A percentile compares a stretch with the other conserved stretches of the same genome.
phyloP scores from a whole-genome alignment of 2,113 vertebrate species.

The Lipophrys pholis region DNA sequence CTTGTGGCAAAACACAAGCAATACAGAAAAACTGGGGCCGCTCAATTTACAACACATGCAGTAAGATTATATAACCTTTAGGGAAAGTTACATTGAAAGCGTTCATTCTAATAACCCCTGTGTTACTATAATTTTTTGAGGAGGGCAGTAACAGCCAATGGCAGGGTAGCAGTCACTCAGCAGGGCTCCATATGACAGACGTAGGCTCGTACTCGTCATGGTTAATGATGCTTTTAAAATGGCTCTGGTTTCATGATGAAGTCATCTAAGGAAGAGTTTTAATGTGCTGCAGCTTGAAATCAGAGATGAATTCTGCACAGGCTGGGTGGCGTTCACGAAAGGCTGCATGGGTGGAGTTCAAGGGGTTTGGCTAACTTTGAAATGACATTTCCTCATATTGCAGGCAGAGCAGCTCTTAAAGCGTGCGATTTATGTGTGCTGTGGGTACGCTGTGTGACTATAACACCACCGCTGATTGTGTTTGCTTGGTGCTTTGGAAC shows the following conservation, averaged over 20 bases:
- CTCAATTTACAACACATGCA: neutral
- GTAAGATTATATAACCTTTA: slow-evolving; percentile 24
- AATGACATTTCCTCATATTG: slow-evolving; percentile 68
- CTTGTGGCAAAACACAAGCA: slow-evolving; percentile 8
- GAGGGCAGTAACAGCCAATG: neutral
- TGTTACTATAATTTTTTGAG: slow-evolving; percentile 12
- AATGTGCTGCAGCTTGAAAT: slow-evolving; percentile 82
- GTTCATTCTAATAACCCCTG: slow-evolving; percentile 1
- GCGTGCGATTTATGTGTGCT: slow-evolving; percentile 45
- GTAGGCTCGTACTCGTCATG: slow-evolving; percentile 51
- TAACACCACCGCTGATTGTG: slow-evolving; percentile 17
- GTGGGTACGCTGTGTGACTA: slow-evolving; percentile 22
- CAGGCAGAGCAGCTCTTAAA: slow-evolving; percentile 39
- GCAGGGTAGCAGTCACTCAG: slow-evolving; percentile 34
- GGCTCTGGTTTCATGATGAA: slow-evolving; percentile 80
- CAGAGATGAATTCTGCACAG: slow-evolving; percentile 68
- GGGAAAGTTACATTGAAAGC: slow-evolving; percentile 10
- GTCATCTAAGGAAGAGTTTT: slow-evolving; percentile 78
- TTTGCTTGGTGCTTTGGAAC: neutral
- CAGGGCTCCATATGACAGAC: slow-evolving; percentile 42
- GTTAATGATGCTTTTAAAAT: slow-evolving; percentile 73
- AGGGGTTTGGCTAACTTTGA: slow-evolving; percentile 66
- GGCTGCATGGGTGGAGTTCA: slow-evolving; percentile 64
- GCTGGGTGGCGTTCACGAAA: slow-evolving; percentile 56
- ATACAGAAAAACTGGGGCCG: neutral